These are phyloP conservation scores for Agrotis puta DNA, from an alignment of 2,888 invertebrate genomes.

Conservation along the genomic window DNA sequence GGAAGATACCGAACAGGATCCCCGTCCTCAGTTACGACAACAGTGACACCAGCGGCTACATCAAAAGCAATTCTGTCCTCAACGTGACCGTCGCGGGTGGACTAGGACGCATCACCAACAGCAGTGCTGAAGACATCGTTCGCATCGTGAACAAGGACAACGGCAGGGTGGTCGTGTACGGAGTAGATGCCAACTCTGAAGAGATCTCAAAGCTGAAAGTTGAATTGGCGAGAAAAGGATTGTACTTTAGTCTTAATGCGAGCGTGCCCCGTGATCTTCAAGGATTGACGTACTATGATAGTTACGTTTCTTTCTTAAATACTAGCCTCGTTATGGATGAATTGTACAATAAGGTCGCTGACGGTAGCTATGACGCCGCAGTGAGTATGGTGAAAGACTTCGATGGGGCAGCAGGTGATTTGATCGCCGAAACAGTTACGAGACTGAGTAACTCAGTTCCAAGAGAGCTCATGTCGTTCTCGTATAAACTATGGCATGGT, in stretches of 20 bases:
- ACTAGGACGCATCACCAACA: conserved; percentile 64
- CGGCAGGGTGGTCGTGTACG: conserved; percentile 70
- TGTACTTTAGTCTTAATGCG: conserved; percentile 56
- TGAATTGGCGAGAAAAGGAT: conserved; percentile 52
- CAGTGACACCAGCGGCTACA: conserved; percentile 71
- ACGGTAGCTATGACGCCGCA: conserved; percentile 61
- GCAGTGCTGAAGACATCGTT: conserved; percentile 70
- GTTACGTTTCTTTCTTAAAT: conserved; percentile 64
- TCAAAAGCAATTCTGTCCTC: conserved; percentile 67
- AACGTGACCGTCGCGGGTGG: conserved; percentile 68
- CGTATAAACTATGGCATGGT: conserved; percentile 63
- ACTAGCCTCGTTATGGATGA: conserved; percentile 37
- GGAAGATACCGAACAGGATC: conserved; percentile 74
- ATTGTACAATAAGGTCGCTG: conserved; percentile 58
- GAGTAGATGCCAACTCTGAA: conserved; percentile 52
- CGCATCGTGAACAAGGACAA: conserved; percentile 66
- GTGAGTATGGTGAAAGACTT: conserved; percentile 57
- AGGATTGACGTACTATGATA: conserved; percentile 65
- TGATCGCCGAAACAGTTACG: conserved; percentile 45
- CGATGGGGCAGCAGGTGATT: conserved; percentile 32
- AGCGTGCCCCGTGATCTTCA: conserved; percentile 56
- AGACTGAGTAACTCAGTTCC: conserved; percentile 54
- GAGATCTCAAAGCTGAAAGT: conserved; percentile 61
- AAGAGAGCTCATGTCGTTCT: conserved; percentile 60
- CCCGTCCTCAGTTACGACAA: conserved; percentile 67